phyloP scores from a whole-genome alignment of 1,140 invertebrate species.

The Phocides pigmalion region DNA sequence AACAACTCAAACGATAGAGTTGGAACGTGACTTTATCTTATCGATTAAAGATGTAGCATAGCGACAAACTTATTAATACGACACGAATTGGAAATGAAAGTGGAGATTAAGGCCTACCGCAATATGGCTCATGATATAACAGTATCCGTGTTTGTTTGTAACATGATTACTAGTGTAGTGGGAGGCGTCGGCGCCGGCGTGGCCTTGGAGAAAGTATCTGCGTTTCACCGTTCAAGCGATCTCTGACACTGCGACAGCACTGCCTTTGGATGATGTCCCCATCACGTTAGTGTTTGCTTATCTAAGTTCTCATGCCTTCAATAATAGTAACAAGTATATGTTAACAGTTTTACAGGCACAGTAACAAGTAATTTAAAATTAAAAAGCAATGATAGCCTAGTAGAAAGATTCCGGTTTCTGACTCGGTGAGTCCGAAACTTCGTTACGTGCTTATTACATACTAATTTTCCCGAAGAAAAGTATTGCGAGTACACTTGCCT shows the following conservation, averaged over 20 bases:
- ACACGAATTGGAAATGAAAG: constrained; percentile 34
- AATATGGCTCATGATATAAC: constrained; percentile 65
- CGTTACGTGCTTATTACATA: too few species aligned
- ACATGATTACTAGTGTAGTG: constrained; percentile 39
- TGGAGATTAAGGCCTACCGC: constrained; percentile 46
- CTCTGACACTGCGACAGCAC: constrained; percentile 38
- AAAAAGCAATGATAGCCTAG: too few species aligned
- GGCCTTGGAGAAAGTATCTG: constrained; percentile 73
- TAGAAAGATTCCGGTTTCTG: too few species aligned
- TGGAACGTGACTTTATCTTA: constrained; percentile 1
- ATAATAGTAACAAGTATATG: neutral
- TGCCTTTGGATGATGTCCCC: constrained; percentile 44
- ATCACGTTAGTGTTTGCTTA: neutral
- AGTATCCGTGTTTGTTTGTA: constrained; percentile 60
- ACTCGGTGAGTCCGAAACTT: too few species aligned
- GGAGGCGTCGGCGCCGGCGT: constrained; percentile 59
- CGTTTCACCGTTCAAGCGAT: constrained; percentile 52
- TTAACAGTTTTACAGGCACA: too few species aligned
- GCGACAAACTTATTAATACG: constrained; percentile 9
- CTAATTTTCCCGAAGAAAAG: too few species aligned
- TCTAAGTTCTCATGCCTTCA: neutral
- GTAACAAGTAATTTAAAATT: too few species aligned
- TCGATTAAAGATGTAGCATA: neutral
- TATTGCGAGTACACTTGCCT: too few species aligned
- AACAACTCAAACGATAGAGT: neutral